Evolutionary conservation across 53 echinoderm and acorn worm species (phyloP).

Genomic region (Actinopyga echinites): DNA sequence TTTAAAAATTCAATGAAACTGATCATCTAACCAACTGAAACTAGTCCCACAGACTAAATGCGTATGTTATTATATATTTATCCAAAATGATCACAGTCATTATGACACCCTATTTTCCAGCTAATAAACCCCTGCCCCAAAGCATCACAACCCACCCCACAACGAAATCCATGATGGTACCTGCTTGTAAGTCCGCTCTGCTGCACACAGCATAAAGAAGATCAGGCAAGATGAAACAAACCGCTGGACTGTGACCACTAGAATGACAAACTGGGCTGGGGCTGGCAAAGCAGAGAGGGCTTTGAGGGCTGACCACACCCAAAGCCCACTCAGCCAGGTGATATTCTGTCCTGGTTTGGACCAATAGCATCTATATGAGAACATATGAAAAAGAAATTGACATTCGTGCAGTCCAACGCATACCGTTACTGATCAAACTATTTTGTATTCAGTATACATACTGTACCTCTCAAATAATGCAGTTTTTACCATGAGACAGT

Average conservation of each 20-base stretch:
- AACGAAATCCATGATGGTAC: slow-evolving; percentile 12
- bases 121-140: too few relatives aligned
- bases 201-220: slow-evolving; percentile 88
- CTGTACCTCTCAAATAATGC: too few relatives aligned
- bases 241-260: slow-evolving; percentile 58
- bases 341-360: neutral
- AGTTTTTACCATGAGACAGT: too few relatives aligned
- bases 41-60: too few relatives aligned
- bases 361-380: neutral
- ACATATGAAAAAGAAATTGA: neutral
- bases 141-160: too few relatives aligned
- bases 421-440: neutral
- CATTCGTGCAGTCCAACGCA: neutral
- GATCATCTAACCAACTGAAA: too few relatives aligned
- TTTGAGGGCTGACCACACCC: slow-evolving; percentile 12
- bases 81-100: too few relatives aligned
- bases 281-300: slow-evolving; percentile 11
- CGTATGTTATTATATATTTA: too few relatives aligned
- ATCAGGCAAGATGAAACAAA: slow-evolving; percentile 79
- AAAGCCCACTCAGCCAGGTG: slow-evolving; percentile 6
- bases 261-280: slow-evolving; percentile 56
- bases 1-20: too few relatives aligned
- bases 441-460: neutral
- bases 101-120: too few relatives aligned
- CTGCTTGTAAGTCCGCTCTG: slow-evolving; percentile 94